Base-by-base conservation (phyloP, 1,140 invertebrate species). In the Sycophila sp. region DNA sequence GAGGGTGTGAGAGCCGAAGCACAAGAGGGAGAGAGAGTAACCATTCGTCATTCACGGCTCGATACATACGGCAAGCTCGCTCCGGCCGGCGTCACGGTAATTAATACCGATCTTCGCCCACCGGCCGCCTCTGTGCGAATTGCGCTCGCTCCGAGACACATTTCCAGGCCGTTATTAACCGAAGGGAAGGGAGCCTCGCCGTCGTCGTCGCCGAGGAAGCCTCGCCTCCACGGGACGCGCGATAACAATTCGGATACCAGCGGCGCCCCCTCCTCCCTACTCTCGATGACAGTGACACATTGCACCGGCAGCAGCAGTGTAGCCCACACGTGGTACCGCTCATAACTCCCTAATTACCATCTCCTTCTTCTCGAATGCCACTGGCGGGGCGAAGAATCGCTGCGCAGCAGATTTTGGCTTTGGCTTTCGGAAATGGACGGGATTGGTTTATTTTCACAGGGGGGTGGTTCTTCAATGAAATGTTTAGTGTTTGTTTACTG, bases 281-380 rank as follows among this genome's bases (percentile, higher is more conserved):
- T 72, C 64, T 69, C 76, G 80, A 83, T 80, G 83, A 83, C 83
- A 84, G 77, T 84, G 81, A 85, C 81, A 78, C 81, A 84, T 85
- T 77, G 77, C 77, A 75, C 60, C 76, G 73, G 40, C 53, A 7
- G 58, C 30, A 5, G 17, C 60, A 7, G n/a, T 45, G n/a, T 13
- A 19, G 42, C 42, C n/a, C 13, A 22, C 19, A 11, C 42, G 42
- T 45, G 40, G 69, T 71, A 60, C 76, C 76, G 75, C 72, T 75
- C 80, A 81, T 83, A 83, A 78, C 81, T 75, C 73, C 79, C 78
- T 83, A 84, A 84, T 83, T 83, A 84, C 77, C 74, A 75, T 71
- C 77, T n/a, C n/a, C n/a, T n/a, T n/a, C n/a, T n/a, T n/a, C n/a
- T n/a, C n/a, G n/a, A n/a, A n/a, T n/a, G n/a, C n/a, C n/a, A n/a